Conservation (phyloP, 2,888 invertebrate species). For the Nephrotoma appendiculata region DNA sequence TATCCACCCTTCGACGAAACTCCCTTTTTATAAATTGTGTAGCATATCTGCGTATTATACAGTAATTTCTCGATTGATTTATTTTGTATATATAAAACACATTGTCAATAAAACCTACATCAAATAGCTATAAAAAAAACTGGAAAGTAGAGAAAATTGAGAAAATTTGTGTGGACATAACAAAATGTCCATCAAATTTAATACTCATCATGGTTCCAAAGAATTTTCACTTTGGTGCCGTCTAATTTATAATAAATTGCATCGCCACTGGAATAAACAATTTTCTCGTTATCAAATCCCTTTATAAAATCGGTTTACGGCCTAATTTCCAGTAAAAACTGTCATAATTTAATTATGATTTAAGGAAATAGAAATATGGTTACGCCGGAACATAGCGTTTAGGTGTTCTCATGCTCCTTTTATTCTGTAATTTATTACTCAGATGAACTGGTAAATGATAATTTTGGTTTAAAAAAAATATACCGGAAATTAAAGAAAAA, state of each 20-base stretch:
- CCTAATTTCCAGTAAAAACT: no score
- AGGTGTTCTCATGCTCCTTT: no score
- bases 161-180: background rate
- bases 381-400: no score
- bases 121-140: background rate
- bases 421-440: no score
- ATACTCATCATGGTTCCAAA: background rate
- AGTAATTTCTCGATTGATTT: background rate
- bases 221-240: background rate
- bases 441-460: background rate
- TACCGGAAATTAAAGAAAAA: background rate
- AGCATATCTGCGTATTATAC: background rate
- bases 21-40: no score
- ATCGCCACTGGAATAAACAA: background rate
- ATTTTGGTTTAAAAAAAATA: background rate
- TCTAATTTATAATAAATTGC: background rate
- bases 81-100: background rate
- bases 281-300: background rate
- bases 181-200: background rate
- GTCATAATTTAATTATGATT: no score
- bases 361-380: no score
- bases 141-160: background rate
- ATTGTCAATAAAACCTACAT: background rate
- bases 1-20: no score
- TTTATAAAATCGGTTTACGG: no score